phyloP scores from a whole-genome alignment of 2,888 invertebrate species.

The Encarsia formosa region DNA sequence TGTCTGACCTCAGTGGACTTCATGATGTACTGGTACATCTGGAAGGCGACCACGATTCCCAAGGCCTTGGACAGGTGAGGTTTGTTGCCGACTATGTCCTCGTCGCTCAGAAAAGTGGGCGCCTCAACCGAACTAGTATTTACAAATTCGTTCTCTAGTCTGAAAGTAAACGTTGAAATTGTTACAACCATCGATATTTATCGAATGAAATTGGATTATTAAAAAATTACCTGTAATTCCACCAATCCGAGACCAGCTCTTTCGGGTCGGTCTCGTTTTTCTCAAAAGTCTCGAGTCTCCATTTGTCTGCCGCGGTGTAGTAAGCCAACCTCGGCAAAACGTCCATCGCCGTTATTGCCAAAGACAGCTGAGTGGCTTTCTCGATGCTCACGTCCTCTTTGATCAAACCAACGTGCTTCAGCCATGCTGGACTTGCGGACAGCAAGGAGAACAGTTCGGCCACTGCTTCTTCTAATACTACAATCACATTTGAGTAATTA shows the following conservation, averaged over 20 bases:
- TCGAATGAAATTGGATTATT: not conserved
- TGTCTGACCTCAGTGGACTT: constrained; percentile 39
- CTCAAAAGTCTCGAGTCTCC: constrained; percentile 41
- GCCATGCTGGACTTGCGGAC: constrained; percentile 42
- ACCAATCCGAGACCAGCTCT: constrained; percentile 39
- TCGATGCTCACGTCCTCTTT: constrained; percentile 32
- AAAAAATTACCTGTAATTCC: constrained; percentile 40
- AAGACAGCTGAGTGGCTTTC: constrained; percentile 34
- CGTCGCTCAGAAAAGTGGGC: constrained; percentile 42
- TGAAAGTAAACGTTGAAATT: too few species aligned
- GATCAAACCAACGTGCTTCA: constrained; percentile 33
- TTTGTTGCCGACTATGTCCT: constrained; percentile 39
- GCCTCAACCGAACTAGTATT: constrained; percentile 26
- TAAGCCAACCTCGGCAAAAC: constrained; percentile 45
- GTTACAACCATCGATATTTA: not conserved
- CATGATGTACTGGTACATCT: constrained; percentile 41
- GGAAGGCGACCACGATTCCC: constrained; percentile 42
- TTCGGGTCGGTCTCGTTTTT: constrained; percentile 32
- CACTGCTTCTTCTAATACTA: constrained; percentile 42
- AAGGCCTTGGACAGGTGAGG: constrained; percentile 45
- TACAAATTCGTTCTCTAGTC: constrained; percentile 38
- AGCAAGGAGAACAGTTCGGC: constrained; percentile 43
- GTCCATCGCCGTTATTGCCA: constrained; percentile 44
- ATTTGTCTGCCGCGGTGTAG: constrained; percentile 40
- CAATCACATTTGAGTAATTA: not conserved